phyloP scores from a whole-genome alignment of 2,113 vertebrate species.

The Tupaia chinensis region DNA sequence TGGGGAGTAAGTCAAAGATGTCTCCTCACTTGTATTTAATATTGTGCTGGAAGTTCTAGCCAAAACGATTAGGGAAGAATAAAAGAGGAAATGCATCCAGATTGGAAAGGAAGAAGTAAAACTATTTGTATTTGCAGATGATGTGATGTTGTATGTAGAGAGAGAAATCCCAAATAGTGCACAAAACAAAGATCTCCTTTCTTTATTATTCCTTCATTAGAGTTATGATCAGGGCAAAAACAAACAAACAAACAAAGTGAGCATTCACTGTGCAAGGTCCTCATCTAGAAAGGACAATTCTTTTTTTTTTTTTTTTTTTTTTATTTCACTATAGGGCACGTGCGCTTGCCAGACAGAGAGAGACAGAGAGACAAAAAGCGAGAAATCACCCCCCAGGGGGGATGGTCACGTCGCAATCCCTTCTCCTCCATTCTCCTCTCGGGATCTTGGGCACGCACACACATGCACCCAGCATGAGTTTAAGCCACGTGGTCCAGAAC shows the following conservation, averaged over 20 bases:
- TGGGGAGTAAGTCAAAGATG: not conserved
- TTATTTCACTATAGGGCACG: too few relatives aligned
- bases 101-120: constrained; percentile 25
- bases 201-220: constrained; percentile 17
- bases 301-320: too few relatives aligned
- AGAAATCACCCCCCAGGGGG: too few relatives aligned
- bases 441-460: too few relatives aligned
- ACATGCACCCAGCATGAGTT: too few relatives aligned
- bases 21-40: not conserved
- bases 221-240: not conserved
- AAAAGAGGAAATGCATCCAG: not conserved
- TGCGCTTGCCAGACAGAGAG: too few relatives aligned
- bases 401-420: too few relatives aligned
- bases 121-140: not conserved
- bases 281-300: not conserved
- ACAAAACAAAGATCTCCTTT: not conserved
- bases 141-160: not conserved
- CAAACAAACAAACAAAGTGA: too few relatives aligned
- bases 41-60: not conserved
- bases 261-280: not conserved
- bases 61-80: not conserved
- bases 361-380: too few relatives aligned
- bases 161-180: not conserved
- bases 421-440: too few relatives aligned
- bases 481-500: too few relatives aligned